phyloP scores from a whole-genome alignment of 1,140 invertebrate species.

The Aphelenchoides fujianensis region DNA sequence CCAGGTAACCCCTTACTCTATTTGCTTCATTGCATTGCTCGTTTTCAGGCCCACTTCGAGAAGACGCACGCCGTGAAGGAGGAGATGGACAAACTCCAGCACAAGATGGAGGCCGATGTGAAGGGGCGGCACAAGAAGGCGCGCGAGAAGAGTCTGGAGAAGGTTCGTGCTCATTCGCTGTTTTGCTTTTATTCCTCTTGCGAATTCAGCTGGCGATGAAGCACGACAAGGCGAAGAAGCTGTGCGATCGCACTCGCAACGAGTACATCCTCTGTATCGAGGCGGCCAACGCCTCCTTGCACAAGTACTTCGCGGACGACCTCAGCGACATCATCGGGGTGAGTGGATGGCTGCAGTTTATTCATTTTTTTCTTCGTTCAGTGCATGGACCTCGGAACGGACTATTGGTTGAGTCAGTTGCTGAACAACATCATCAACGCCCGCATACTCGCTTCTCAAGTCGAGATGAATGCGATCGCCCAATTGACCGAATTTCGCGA shows the following conservation, averaged over 20 bases:
- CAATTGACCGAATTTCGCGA: slow-evolving; percentile 44
- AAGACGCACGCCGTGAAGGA: slow-evolving; percentile 75
- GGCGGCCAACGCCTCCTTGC: slow-evolving; percentile 88
- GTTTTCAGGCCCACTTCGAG: slow-evolving; percentile 23
- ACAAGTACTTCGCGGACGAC: slow-evolving; percentile 94
- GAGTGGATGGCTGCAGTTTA: slow-evolving; percentile 63
- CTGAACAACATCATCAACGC: slow-evolving; percentile 71
- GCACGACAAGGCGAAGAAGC: slow-evolving; percentile 82
- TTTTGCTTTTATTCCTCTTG: too few species aligned
- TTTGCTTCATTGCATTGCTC: neutral
- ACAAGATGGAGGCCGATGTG: slow-evolving; percentile 49
- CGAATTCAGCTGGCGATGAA: slow-evolving; percentile 76
- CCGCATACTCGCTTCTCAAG: slow-evolving; percentile 71
- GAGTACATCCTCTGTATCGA: slow-evolving; percentile 90
- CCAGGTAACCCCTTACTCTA: slow-evolving; percentile 57
- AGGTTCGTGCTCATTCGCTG: slow-evolving; percentile 66
- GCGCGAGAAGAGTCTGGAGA: slow-evolving; percentile 87
- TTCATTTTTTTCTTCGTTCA: slow-evolving; percentile 27
- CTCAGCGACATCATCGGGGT: slow-evolving; percentile 90
- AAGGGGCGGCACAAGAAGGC: slow-evolving; percentile 79
- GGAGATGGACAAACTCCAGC: slow-evolving; percentile 23
- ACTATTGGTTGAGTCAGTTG: slow-evolving; percentile 71
- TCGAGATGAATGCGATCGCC: slow-evolving; percentile 74
- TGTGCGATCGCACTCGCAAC: slow-evolving; percentile 86
- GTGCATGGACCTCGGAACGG: slow-evolving; percentile 73